Evolutionary conservation across 2,113 vertebrate species (phyloP).

Genomic region (Oncorhynchus masou): DNA sequence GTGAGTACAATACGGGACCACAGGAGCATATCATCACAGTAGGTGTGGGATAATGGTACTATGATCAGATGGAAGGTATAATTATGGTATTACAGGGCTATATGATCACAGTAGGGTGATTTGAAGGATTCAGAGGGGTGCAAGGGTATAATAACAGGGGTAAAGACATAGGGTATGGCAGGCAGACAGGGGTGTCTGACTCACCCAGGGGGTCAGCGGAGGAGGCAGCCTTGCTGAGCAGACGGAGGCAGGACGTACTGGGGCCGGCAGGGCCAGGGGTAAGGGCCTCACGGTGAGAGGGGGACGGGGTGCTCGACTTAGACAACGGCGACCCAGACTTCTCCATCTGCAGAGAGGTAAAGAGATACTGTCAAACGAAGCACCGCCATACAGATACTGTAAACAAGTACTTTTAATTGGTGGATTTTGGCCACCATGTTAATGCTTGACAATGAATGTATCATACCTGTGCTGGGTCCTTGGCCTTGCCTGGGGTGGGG

Average conservation of each 20-base stretch:
- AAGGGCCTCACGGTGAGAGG: constrained; percentile 72
- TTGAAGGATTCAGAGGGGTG: neutral
- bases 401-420: too few species aligned
- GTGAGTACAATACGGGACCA: neutral
- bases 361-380: too few species aligned
- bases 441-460: too few species aligned
- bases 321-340: constrained; percentile 74
- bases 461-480: constrained; percentile 77
- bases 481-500: constrained; percentile 68
- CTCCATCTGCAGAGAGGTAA: constrained; percentile 63
- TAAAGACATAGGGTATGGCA: neutral
- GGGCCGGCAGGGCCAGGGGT: constrained; percentile 77
- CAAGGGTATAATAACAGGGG: neutral
- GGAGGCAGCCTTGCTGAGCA: constrained; percentile 74
- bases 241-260: constrained; percentile 79
- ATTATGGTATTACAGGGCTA: neutral
- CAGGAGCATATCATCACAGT: neutral
- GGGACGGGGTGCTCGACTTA: constrained; percentile 79
- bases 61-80: neutral
- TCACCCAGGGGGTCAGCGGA: constrained; percentile 79
- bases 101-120: neutral
- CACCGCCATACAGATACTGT: too few species aligned
- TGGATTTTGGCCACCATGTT: too few species aligned
- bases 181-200: constrained; percentile 23
- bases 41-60: too few species aligned